Evolutionary conservation across 2,797 vertebrate species (phyloP).

Genomic region (Dendrocincla fuliginosa): DNA sequence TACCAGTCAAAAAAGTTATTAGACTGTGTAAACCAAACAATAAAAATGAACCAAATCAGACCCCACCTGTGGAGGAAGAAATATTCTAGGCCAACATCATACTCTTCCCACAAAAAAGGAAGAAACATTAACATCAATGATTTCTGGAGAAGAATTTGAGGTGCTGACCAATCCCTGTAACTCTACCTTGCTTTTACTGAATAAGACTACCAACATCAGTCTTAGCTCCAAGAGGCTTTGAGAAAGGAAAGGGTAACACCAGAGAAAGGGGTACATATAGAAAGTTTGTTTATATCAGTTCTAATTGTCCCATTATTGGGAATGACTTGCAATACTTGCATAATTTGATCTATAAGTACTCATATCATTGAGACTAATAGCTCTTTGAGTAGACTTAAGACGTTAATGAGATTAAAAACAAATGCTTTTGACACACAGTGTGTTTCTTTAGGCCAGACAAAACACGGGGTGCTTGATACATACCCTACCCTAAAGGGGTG

Average conservation of each 20-base stretch:
- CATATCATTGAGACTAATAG: not conserved
- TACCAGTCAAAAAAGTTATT: not conserved
- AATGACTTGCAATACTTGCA: not conserved
- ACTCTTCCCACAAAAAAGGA: not conserved
- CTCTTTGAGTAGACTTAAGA: not conserved
- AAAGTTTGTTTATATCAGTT: not conserved
- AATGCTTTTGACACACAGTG: not conserved
- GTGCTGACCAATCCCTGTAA: not conserved
- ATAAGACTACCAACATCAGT: not conserved
- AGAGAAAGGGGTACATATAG: fast-evolving
- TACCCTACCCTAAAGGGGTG: not conserved
- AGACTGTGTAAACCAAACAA: not conserved
- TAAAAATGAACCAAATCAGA: not conserved
- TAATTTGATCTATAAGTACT: not conserved
- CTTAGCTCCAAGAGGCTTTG: not conserved
- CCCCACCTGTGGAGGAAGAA: fast-evolving
- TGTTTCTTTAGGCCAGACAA: not conserved
- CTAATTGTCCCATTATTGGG: not conserved
- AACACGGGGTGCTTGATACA: not conserved
- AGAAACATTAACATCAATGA: not conserved
- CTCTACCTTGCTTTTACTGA: not conserved
- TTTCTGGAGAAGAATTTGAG: not conserved
- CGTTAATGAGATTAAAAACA: not conserved
- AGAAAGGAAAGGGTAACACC: not conserved
- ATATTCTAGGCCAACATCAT: not conserved